These are phyloP conservation scores for Rhinopomastus cyanomelas DNA, from an alignment of 2,113 vertebrate genomes.

Conservation along the genomic window DNA sequence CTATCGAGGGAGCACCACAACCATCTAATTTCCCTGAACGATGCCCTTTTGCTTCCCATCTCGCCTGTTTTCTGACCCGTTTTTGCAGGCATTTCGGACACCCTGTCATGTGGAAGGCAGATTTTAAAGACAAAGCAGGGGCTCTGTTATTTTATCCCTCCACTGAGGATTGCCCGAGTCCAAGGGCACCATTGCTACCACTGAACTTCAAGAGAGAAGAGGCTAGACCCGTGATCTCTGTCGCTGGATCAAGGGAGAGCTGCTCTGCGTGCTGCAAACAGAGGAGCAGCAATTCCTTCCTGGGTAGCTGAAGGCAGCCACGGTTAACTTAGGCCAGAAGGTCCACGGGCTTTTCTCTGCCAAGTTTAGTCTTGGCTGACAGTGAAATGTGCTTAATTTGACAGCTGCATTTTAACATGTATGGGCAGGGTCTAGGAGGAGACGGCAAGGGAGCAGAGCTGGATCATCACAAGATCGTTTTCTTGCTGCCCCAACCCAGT, in stretches of 20 bases:
- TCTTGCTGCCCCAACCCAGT: background rate
- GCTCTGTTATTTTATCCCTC: background rate
- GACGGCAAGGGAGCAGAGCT: conserved; percentile 21
- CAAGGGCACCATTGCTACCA: background rate
- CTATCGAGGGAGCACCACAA: background rate
- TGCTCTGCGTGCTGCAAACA: background rate
- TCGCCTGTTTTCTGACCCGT: background rate
- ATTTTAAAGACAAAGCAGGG: conserved; percentile 19
- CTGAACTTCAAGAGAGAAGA: background rate
- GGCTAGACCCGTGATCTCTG: background rate
- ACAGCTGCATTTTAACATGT: conserved; percentile 63
- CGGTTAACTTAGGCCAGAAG: conserved; percentile 66
- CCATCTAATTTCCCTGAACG: conserved; percentile 9
- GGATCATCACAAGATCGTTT: conserved; percentile 13
- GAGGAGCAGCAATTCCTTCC: background rate
- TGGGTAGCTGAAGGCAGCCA: conserved; percentile 23
- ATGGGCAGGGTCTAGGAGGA: conserved; percentile 49
- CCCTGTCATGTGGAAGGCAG: background rate
- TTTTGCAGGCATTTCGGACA: conserved; percentile 1
- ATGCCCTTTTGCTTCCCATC: conserved; percentile 12
- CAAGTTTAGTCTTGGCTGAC: conserved; percentile 62
- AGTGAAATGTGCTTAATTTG: conserved; percentile 66
- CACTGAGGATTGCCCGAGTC: background rate
- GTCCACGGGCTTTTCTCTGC: conserved; percentile 57
- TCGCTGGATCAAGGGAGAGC: background rate